These are phyloP conservation scores for Caenorhabditis sulstoni DNA, from an alignment of 2,888 invertebrate genomes.

Conservation along the genomic window DNA sequence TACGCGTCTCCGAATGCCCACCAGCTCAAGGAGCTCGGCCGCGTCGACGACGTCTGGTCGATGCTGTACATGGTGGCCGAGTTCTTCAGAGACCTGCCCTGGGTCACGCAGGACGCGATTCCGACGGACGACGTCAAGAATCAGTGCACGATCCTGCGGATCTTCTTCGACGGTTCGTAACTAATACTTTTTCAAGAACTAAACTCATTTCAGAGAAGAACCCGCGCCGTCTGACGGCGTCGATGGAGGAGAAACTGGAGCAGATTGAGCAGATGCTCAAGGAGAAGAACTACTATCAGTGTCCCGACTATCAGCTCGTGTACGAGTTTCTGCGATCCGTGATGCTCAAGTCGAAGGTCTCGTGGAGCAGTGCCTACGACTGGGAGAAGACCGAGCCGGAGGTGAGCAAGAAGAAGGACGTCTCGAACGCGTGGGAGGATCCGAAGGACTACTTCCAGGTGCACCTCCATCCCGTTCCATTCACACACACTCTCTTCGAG, in stretches of 20 bases:
- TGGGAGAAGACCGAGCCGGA: not conserved
- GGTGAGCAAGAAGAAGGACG: too few species aligned
- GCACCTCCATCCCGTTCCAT: too few species aligned
- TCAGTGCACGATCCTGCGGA: too few species aligned
- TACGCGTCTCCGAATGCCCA: constrained; percentile 60
- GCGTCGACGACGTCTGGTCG: constrained; percentile 62
- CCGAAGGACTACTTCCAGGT: too few species aligned
- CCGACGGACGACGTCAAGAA: too few species aligned
- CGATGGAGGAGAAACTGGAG: not conserved
- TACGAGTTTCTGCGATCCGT: not conserved
- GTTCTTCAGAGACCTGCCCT: constrained; percentile 24
- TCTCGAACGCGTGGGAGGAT: too few species aligned
- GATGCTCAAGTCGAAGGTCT: not conserved
- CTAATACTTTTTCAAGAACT: too few species aligned
- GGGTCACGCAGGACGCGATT: not conserved
- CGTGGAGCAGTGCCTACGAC: not conserved
- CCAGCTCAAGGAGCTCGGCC: constrained; percentile 51
- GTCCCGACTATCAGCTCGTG: not conserved
- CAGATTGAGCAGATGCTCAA: not conserved
- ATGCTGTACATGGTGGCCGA: constrained; percentile 62
- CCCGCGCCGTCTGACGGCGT: not conserved
- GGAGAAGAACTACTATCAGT: not conserved
- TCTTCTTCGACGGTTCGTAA: too few species aligned
- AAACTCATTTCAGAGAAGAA: not conserved
- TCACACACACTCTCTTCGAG: too few species aligned